phyloP scores from a whole-genome alignment of 2,113 vertebrate genomes.

The Bos indicus region DNA sequence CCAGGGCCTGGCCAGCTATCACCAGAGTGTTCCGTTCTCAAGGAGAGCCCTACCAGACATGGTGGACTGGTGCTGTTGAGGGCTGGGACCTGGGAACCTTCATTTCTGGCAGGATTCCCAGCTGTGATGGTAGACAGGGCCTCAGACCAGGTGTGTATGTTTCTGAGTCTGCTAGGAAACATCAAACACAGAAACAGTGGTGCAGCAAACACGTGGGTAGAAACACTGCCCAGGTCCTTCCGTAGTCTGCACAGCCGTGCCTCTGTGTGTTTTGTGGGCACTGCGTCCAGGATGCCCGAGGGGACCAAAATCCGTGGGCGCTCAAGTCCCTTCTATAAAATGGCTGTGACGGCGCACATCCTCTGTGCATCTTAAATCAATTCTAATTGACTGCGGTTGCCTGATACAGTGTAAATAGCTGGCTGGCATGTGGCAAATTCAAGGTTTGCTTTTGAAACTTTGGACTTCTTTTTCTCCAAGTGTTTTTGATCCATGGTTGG shows the following conservation, averaged over 20 bases:
- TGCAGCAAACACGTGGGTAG: no score
- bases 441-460: not conserved
- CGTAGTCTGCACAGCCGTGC: fast-evolving
- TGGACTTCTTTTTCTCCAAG: not conserved
- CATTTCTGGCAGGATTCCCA: not conserved
- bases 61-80: not conserved
- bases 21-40: not conserved
- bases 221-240: not conserved
- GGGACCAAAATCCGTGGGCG: not conserved
- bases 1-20: not conserved
- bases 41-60: not conserved
- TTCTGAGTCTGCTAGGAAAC: not conserved
- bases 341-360: no score
- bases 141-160: not conserved
- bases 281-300: not conserved
- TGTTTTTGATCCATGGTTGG: not conserved
- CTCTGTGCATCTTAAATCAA: not conserved
- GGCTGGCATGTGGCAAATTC: not conserved
- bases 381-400: not conserved
- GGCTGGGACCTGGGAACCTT: not conserved
- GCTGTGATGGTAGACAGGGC: not conserved
- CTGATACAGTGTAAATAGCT: not conserved
- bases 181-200: not conserved
- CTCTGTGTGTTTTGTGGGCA: no score
- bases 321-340: not conserved